Evolutionary conservation across 1,140 invertebrate genomes (phyloP), one percentile per base, ranked within the genome.

Genomic region (Mercenaria mercenaria): DNA sequence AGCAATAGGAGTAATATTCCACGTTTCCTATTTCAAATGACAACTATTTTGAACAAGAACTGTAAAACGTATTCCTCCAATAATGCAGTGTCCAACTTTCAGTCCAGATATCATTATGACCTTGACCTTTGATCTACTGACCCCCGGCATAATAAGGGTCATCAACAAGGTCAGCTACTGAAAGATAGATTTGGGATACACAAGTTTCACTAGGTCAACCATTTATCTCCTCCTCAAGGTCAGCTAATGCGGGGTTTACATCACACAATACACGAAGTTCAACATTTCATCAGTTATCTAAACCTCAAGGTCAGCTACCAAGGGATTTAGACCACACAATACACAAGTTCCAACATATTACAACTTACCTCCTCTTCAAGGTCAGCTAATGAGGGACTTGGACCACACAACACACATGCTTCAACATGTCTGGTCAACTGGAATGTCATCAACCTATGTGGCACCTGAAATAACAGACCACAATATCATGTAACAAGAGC

Each of bases 361-460:
- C n/a, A n/a, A n/a, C 84, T 50, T 90, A 96, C 95, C 94, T 96
- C 95, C 84, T 90, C 90, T 81, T 98, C 97, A 34, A 98, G 97
- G 93, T 98, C 97, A 20, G 97, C 93, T 47, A 98, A 95, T 39
- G 97, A 96, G 0, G 98, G 98, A 39, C 96, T 97, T 3, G 97
- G 97, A 2, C 98, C 98, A 96, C 98, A 98, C 11, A 99, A 96
- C 8, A 97, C 97, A 89, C 98, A 96, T 0, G 98, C 97, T 95
- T 98, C 97, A 4, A 98, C 97, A 90, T 97, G 97, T 81, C 97
- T 97, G n/a, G 97, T 96, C 20, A 98, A 95, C 82, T 97, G 97
- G 91, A 98, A 97, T 8, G 97, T 97, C 15, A 98, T 97, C 72
- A 98, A 97, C 93, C 98, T 96, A 93, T 98, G 98, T 18, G 98